Percentiles rank a stretch among this genome's conserved stretches.
Conservation (phyloP, 1,140 invertebrate genomes). For the Piezodorus guildinii region DNA sequence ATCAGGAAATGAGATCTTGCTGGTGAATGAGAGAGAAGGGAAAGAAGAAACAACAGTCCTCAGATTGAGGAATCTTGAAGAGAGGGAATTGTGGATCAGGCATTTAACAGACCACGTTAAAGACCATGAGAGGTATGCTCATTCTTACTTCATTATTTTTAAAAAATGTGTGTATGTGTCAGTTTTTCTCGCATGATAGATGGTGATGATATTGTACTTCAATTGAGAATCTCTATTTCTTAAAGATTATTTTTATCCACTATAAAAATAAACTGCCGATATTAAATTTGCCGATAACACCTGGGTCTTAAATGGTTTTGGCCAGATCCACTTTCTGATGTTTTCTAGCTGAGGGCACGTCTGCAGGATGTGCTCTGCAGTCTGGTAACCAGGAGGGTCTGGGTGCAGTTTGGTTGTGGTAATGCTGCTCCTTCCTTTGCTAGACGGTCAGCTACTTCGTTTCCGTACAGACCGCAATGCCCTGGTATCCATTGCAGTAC, state of each 20-base stretch:
- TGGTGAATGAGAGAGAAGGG: slow-evolving; percentile 36
- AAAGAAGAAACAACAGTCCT: slow-evolving; percentile 33
- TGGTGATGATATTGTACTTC: neutral
- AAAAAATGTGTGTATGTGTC: neutral
- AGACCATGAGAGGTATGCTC: slow-evolving; percentile 36
- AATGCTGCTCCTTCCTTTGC: too few species aligned
- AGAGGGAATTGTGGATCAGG: slow-evolving; percentile 39
- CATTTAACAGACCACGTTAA: slow-evolving; percentile 37
- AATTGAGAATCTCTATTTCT: neutral
- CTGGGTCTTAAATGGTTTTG: too few species aligned
- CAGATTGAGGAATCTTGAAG: slow-evolving; percentile 35
- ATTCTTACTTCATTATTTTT: slow-evolving; percentile 27
- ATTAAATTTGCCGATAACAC: too few species aligned
- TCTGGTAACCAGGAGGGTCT: too few species aligned
- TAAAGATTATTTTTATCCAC: neutral
- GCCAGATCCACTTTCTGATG: too few species aligned
- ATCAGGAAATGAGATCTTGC: slow-evolving; percentile 34
- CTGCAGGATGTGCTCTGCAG: too few species aligned
- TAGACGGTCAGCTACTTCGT: too few species aligned
- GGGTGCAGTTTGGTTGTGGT: too few species aligned
- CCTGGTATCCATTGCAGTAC: too few species aligned
- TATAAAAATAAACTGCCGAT: too few species aligned
- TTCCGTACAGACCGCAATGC: too few species aligned
- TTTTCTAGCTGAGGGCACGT: too few species aligned
- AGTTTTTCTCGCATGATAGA: neutral